Evolutionary conservation across 1,140 invertebrate genomes (phyloP).

Genomic region (Pygmarrhopalites habei): DNA sequence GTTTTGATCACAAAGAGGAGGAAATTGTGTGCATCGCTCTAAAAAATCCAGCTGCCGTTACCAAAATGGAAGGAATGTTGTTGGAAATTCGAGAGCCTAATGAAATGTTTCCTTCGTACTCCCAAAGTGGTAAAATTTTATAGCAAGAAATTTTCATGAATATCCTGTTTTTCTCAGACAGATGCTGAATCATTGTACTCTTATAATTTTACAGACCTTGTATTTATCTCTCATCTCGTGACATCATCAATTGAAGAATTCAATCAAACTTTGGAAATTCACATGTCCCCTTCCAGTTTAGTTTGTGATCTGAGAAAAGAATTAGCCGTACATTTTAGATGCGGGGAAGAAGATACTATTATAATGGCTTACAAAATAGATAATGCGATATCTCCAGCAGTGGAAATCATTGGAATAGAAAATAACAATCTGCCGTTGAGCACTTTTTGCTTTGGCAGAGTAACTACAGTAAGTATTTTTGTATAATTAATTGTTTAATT

Average conservation of each 20-base stretch:
- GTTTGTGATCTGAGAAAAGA: slow-evolving; percentile 1
- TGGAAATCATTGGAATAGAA: background rate
- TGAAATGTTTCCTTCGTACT: slow-evolving; percentile 58
- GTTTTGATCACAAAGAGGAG: slow-evolving; percentile 56
- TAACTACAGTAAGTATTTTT: background rate
- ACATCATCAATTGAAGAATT: background rate
- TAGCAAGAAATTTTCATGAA: background rate
- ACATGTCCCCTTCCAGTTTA: background rate
- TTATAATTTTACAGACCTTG: slow-evolving; percentile 9
- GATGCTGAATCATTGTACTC: background rate
- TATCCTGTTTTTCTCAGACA: background rate
- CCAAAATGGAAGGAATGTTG: slow-evolving; percentile 55
- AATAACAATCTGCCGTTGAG: background rate
- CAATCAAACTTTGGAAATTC: background rate
- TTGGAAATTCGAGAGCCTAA: slow-evolving; percentile 60
- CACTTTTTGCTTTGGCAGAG: background rate
- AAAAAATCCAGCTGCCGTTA: slow-evolving; percentile 46
- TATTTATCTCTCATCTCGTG: background rate
- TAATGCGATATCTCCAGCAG: background rate
- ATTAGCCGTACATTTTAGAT: background rate
- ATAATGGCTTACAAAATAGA: slow-evolving; percentile 15
- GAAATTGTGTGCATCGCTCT: slow-evolving; percentile 52
- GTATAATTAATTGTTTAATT: no score
- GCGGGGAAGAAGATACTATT: background rate
- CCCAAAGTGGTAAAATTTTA: slow-evolving; percentile 53